Evolutionary conservation across 2,797 vertebrate genomes (phyloP).

Genomic region (Clarias fuscus): DNA sequence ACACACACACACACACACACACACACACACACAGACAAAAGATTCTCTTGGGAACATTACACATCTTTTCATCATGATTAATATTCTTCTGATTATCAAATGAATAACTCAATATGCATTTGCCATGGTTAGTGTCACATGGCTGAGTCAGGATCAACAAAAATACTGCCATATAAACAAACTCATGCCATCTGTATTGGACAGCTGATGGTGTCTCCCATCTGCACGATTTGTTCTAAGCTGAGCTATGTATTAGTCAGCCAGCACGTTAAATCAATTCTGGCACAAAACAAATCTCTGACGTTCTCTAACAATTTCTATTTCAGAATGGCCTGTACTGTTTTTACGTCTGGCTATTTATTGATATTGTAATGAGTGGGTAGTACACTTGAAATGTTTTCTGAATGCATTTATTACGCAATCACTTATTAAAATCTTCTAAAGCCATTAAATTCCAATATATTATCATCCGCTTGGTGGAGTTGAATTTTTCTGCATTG

Average conservation of each 20-base stretch:
- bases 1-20: no score
- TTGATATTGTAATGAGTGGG: conserved; percentile 2
- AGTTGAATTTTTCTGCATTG: background rate
- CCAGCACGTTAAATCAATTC: conserved; percentile 25
- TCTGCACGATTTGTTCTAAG: conserved; percentile 20
- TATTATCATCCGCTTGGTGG: conserved; percentile 5
- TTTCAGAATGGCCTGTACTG: background rate
- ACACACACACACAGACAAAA: background rate
- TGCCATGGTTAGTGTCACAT: background rate
- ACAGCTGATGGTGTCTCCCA: conserved; percentile 22
- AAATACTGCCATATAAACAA: conserved; percentile 22
- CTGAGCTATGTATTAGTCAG: conserved; percentile 10
- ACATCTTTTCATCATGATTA: background rate
- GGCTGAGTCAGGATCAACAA: conserved; percentile 1
- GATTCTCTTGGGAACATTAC: background rate
- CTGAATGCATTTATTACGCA: background rate
- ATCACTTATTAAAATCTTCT: background rate
- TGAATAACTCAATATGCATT: conserved; percentile 7
- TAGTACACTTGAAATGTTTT: background rate
- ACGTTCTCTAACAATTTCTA: background rate
- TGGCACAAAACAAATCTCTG: background rate
- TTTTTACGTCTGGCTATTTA: conserved; percentile 3
- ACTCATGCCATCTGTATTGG: conserved; percentile 19
- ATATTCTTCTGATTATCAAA: conserved; percentile 5
- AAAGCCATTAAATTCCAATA: conserved; percentile 19